phyloP scores from a whole-genome alignment of 1,140 invertebrate species.

The Bombus ignitus region DNA sequence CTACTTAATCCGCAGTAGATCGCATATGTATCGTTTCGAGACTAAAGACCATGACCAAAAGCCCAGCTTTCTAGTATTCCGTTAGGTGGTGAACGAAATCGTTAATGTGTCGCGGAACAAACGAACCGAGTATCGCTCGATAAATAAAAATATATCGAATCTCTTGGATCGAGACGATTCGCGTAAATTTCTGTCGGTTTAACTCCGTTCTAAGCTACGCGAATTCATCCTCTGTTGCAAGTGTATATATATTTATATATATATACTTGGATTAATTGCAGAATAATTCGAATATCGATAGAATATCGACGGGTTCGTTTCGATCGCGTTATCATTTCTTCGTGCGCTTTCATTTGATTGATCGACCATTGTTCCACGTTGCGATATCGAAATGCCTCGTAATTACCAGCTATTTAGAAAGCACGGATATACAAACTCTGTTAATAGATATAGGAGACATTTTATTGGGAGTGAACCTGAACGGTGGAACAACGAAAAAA shows the following conservation, averaged over 20 bases:
- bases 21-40: slow-evolving; percentile 22
- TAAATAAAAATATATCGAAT: background rate
- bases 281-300: background rate
- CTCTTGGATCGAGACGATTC: background rate
- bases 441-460: slow-evolving; percentile 21
- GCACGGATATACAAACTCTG: slow-evolving; percentile 14
- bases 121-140: background rate
- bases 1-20: slow-evolving; percentile 40
- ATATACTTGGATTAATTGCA: background rate
- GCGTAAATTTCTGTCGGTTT: background rate
- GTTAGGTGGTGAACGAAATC: background rate
- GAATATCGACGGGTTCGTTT: background rate
- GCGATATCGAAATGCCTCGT: slow-evolving; percentile 22
- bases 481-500: slow-evolving; percentile 19
- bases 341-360: background rate
- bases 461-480: background rate
- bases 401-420: slow-evolving; percentile 31
- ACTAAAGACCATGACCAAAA: background rate
- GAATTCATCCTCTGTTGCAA: background rate
- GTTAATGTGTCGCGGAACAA: slow-evolving; percentile 5
- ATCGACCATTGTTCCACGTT: slow-evolving; percentile 22
- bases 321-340: background rate
- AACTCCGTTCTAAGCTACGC: background rate
- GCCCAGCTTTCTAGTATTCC: background rate
- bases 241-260: no score